phyloP scores from a whole-genome alignment of 2,888 invertebrate species.

The Oscheius sp. region DNA sequence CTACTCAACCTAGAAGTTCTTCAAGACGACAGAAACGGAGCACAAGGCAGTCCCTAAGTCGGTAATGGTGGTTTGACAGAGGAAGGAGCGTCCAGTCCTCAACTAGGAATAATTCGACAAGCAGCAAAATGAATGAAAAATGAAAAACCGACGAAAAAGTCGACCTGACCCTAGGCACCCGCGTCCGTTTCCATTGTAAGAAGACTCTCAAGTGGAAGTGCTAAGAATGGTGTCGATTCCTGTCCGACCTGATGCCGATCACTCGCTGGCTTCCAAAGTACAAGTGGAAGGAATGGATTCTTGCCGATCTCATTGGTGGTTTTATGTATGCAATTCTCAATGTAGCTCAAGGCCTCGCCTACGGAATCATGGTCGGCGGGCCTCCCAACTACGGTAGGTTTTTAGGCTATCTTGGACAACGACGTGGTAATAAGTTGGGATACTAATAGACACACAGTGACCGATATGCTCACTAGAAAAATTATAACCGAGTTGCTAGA shows the following conservation, averaged over 20 bases:
- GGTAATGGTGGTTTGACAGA: too few species aligned
- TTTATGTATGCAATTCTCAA: conserved; percentile 63
- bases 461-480: too few species aligned
- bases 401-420: background rate
- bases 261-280: conserved; percentile 56
- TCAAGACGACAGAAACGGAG: too few species aligned
- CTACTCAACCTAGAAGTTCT: too few species aligned
- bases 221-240: conserved; percentile 54
- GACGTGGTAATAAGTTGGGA: too few species aligned
- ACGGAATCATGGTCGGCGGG: conserved; percentile 75
- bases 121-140: background rate
- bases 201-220: conserved; percentile 45
- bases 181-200: conserved; percentile 38
- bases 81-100: too few species aligned
- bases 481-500: too few species aligned
- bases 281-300: conserved; percentile 48
- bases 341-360: conserved; percentile 66
- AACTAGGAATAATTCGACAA: too few species aligned
- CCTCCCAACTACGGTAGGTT: conserved; percentile 76
- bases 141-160: conserved; percentile 11
- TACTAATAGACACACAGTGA: too few species aligned
- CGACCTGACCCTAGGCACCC: conserved; percentile 40
- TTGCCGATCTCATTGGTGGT: conserved; percentile 59
- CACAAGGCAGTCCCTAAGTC: too few species aligned
- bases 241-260: conserved; percentile 50